Evolutionary conservation across 2,113 vertebrate species (phyloP), one percentile per base, ranked within the genome.

Genomic region (Equus quagga): DNA sequence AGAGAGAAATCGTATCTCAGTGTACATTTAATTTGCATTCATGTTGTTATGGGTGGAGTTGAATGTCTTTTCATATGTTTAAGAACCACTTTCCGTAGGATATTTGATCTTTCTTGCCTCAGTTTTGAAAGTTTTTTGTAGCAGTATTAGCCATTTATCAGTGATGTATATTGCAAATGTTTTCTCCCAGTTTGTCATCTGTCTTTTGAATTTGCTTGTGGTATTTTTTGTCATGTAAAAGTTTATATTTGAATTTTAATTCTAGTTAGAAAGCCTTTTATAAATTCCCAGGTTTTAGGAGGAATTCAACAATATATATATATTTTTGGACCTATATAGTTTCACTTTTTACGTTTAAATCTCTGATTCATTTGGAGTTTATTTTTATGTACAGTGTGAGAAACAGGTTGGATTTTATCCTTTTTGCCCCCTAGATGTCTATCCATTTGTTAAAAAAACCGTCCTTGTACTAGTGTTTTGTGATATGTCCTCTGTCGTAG

Each of bases 171-270:
- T 23, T 72, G 31, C n/a, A 56, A 46, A 90, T 67, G 13, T 85
- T 90, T 96, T 60, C 49, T 82, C 33, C 41, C 28, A 33, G 12
- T 67, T 79, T 72, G 56, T 72, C 24, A 65, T 64, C n/a, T 84
- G 8, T 78, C n/a, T 79, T 90, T 94, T 64, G 64, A n/a, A 85
- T 80, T 90, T 91, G n/a, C 41, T 58, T 85, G 17, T 23, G 24
- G 31, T 94, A 10, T 31, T 44, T 91, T 89, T 86, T 93, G 58
- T 89, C 46, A 79, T 64, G 49, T 13, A 18, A 28, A 89, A 56
- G 46, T 91, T 92, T 54, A 15, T 78, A 26, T 70, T 54, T 96
- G 44, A 26, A 78, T n/a, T 88, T 78, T 36, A 31, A n/a, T 95
- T 24, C 70, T 58, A 76, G 13, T 67, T 75, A 88, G 28, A 69